Base-by-base conservation (phyloP, 2,113 vertebrate genomes). In the Sula dactylatra region DNA sequence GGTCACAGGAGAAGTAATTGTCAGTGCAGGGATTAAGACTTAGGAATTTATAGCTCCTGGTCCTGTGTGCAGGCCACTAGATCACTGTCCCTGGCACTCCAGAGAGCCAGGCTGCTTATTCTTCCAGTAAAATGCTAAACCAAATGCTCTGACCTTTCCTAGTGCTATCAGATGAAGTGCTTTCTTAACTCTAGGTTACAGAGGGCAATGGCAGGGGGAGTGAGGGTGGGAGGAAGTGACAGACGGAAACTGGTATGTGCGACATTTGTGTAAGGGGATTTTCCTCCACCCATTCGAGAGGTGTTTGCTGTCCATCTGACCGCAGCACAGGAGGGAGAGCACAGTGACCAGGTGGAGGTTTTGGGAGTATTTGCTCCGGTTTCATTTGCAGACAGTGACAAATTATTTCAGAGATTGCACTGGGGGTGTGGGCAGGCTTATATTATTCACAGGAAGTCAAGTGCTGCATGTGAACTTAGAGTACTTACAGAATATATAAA, bases 21-120 rank as follows among this genome's bases (percentile, higher is more conserved):
- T 85, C 91, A 80, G 78, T 70, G 73, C 49, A 25, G 58, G 70
- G 93, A 97, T 97, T 95, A 94, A 92, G 94, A 76, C 49, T 82
- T 52, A 93, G 91, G 92, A 92, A 93, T 97, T 97, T 95, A 94
- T 84, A 89, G 88, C 86, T 95, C 49, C 81, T 56, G 56, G 86
- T 87, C 56, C 69, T 91, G 34, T 31, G 67, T 47, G 47, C 18
- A 5, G 69, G 56, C 83, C 91, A 92, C 69, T 91, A 90, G 94
- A 92, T 94, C 83, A 83, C 67, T 8, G 2, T 92, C 49, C 58
- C 49, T 38, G 52, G 80, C 80, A 87, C 88, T 93, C 77, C 65
- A 76, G 91, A 79, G 83, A 94, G 54, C 50, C 94, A 69, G 73
- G 52, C 56, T 91, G 86, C 90, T 92, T 76, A 79, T 95, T 91